Conservation (phyloP, 2,797 vertebrate genomes). For the Anguilla anguilla region DNA sequence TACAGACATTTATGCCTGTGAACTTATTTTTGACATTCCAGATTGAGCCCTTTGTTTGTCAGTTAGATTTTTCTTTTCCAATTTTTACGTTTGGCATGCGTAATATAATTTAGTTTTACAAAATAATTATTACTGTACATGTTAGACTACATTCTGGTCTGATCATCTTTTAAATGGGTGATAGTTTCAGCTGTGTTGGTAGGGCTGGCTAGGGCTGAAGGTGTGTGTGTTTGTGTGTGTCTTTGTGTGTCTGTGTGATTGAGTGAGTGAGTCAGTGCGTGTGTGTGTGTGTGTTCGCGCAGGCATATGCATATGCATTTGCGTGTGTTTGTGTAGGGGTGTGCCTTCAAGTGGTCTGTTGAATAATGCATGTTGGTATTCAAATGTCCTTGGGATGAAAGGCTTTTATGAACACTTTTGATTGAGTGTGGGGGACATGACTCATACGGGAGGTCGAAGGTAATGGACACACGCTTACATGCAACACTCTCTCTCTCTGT, state of each 20-base stretch:
- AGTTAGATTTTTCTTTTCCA: not conserved
- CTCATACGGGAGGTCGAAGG: not conserved
- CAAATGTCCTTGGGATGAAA: not conserved
- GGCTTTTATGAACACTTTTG: not conserved
- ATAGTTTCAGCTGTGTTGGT: not conserved
- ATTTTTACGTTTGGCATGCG: not conserved
- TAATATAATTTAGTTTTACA: too few relatives aligned
- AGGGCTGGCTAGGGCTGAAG: not conserved
- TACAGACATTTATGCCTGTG: not conserved
- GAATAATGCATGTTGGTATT: constrained; percentile 4
- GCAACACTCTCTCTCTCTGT: too few relatives aligned
- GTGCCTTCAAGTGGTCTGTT: not conserved
- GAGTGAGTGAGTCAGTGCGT: not conserved
- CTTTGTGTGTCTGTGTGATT: not conserved
- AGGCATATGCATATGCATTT: not conserved
- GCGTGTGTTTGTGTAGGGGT: not conserved
- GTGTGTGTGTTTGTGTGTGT: not conserved
- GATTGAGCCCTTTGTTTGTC: not conserved
- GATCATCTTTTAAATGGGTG: not conserved
- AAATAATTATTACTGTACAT: not conserved
- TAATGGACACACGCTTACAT: not conserved
- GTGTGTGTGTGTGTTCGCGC: not conserved
- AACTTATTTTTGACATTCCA: not conserved
- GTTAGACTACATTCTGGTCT: not conserved
- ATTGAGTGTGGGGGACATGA: not conserved